Evolutionary conservation across 2,113 vertebrate genomes (phyloP), one percentile per base, ranked within the genome.

Genomic region (Neofelis nebulosa): DNA sequence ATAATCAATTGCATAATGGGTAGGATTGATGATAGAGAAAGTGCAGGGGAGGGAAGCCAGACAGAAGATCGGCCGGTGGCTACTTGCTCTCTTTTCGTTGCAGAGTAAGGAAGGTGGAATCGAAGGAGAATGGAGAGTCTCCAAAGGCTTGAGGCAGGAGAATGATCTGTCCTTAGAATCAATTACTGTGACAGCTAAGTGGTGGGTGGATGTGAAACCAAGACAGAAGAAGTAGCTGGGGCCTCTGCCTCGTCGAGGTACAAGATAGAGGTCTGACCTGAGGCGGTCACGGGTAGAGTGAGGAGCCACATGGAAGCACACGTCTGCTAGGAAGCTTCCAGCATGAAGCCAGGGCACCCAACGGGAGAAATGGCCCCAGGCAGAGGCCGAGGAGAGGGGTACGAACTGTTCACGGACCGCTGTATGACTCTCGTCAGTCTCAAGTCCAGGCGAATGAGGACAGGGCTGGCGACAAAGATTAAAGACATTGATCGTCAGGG

Each of bases 181-280:
- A 2, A 15, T 45, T 38, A n/a, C 0, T 21, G 36, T 27, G 38
- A 57, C 6, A 76, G 36, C 16, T 68, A 74, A 16, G 27, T 0
- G 0, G n/a, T 7, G 4, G 15, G 38, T 25, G 7, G 27, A 68
- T 13, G 36, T 45, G 68, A 96, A 84, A 25, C 57, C 66, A 93
- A 76, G 25, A 33, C 11, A n/a, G 83, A 27, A 92, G 79, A 55
- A 55, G 5, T 8, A 57, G 16, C 23, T 57, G 48, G 48, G 50
- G n/a, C 66, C 50, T 3, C 4, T 45, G 48, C 68, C 55, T 2
- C 15, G 48, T 27, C 31, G 13, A 29, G 7, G 33, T 21, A 4
- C 12, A n/a, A 84, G 61, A 50, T 1, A 57, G 33, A 83, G 33
- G 16, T 8, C 21, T 57, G 4, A 48, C 25, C 15, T 8, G 71